These are phyloP conservation scores for Melinopterus prodromus DNA, from an alignment of 2,888 invertebrate genomes.

Conservation along the genomic window DNA sequence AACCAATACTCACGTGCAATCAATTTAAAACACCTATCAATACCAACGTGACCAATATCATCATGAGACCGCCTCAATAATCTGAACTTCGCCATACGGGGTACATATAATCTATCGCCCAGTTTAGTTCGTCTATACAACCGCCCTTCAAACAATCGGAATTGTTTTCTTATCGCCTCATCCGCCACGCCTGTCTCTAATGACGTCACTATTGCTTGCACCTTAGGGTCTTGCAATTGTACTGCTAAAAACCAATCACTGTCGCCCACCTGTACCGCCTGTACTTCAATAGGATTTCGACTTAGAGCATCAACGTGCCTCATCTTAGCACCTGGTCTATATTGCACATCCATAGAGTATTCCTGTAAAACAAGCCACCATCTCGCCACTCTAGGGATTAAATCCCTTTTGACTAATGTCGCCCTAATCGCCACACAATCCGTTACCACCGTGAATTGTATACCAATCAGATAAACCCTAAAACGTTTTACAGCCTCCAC, in stretches of 20 bases:
- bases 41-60: background rate
- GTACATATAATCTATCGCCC: background rate
- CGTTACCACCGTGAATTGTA: constrained; percentile 38
- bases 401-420: constrained; percentile 24
- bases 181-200: background rate
- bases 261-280: constrained; percentile 41
- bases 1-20: background rate
- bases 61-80: background rate
- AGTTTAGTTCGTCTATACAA: background rate
- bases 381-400: constrained; percentile 42
- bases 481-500: constrained; percentile 45
- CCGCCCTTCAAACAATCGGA: background rate
- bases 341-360: too few species aligned
- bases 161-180: background rate
- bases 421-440: constrained; percentile 28
- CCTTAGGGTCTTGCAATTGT: background rate
- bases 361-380: too few species aligned
- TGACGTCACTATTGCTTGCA: background rate
- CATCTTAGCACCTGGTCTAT: too few species aligned
- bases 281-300: background rate
- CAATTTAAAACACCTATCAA: background rate
- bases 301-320: constrained; percentile 39
- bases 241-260: background rate
- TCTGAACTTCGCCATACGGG: background rate
- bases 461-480: constrained; percentile 43